phyloP scores from a whole-genome alignment of 2,888 invertebrate genomes.

The Andrena marginata region DNA sequence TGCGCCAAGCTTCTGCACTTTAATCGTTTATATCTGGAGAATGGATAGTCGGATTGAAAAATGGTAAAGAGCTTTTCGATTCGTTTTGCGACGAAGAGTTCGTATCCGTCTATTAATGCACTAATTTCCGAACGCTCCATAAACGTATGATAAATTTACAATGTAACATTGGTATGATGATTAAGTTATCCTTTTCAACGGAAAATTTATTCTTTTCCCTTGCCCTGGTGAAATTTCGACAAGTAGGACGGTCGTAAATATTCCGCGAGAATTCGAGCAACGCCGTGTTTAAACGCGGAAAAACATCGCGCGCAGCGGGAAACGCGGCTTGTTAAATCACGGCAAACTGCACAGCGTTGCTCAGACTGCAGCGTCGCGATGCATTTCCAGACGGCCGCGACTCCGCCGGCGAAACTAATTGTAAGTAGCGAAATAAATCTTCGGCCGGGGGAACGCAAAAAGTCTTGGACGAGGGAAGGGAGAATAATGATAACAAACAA shows the following conservation, averaged over 20 bases:
- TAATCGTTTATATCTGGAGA: neutral
- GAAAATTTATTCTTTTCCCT: neutral
- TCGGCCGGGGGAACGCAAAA: constrained; percentile 57
- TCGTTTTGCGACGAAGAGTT: neutral
- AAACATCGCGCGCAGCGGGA: constrained; percentile 24
- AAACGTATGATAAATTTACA: neutral
- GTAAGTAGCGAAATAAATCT: constrained; percentile 77
- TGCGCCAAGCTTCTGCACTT: neutral
- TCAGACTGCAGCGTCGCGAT: constrained; percentile 41
- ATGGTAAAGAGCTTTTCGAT: neutral
- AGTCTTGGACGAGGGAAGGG: constrained; percentile 20
- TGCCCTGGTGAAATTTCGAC: neutral
- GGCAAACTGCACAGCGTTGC: constrained; percentile 26
- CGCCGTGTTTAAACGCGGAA: constrained; percentile 24
- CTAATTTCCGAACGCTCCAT: neutral
- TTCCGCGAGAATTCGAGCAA: neutral
- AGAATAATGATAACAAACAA: constrained; percentile 50
- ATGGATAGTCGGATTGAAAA: neutral
- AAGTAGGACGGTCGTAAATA: constrained; percentile 18
- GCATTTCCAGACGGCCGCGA: constrained; percentile 40
- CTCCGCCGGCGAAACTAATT: constrained; percentile 69
- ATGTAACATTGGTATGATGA: neutral
- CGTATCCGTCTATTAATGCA: neutral
- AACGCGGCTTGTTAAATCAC: constrained; percentile 57
- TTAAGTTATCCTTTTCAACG: neutral